Evolutionary conservation across 64 coral and sea anemone species (phyloP).

Genomic region (Montipora cactus): DNA sequence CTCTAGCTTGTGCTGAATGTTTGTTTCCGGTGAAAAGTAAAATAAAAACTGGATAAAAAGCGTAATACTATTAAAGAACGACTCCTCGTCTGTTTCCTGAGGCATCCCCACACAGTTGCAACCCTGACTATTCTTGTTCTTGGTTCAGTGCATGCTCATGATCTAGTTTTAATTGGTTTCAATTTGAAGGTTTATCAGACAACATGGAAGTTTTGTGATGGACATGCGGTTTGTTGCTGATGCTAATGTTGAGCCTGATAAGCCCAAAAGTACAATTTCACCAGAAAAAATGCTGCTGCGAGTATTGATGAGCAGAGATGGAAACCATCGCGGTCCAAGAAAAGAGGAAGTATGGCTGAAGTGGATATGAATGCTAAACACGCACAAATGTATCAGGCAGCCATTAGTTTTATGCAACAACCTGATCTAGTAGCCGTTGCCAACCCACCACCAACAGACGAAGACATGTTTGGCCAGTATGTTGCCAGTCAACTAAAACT

Average conservation of each 20-base stretch:
- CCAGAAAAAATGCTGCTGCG: not conserved
- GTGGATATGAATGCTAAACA: conserved; percentile 13
- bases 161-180: not conserved
- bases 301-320: not conserved
- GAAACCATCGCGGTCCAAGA: conserved; percentile 4
- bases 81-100: too few species aligned
- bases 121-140: not conserved
- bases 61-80: not conserved
- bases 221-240: conserved; percentile 32
- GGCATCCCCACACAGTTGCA: not conserved
- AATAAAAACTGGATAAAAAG: not conserved
- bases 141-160: not conserved
- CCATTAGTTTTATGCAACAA: conserved; percentile 28
- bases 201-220: conserved; percentile 2
- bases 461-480: conserved; percentile 10
- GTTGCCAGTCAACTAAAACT: conserved; percentile 50
- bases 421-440: conserved; percentile 9
- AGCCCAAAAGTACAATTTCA: not conserved
- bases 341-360: not conserved
- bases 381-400: conserved; percentile 23
- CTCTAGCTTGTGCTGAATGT: not conserved
- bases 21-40: not conserved
- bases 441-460: conserved; percentile 11
- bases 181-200: conserved; percentile 29
- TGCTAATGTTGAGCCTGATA: not conserved